Percentiles rank a stretch among this genome's conserved stretches.
These are phyloP conservation scores for Neopipo cinnamomea DNA, from an alignment of 2,113 vertebrate genomes.

Conservation along the genomic window DNA sequence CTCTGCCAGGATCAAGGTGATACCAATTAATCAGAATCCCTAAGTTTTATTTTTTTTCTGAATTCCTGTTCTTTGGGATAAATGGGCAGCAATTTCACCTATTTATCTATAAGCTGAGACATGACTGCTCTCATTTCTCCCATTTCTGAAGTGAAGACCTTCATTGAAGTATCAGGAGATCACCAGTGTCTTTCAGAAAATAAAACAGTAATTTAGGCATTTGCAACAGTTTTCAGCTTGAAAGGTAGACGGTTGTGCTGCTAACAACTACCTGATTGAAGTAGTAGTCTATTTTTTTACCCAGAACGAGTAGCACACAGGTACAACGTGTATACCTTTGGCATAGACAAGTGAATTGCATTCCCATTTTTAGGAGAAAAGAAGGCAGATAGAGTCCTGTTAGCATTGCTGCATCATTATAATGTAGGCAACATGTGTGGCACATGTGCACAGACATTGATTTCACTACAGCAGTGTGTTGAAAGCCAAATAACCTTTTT, in stretches of 20 bases:
- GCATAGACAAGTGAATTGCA: not conserved
- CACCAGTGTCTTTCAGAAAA: not conserved
- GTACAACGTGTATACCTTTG: not conserved
- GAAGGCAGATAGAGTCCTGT: not conserved
- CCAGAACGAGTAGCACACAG: not conserved
- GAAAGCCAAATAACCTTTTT: not conserved
- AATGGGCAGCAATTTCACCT: not conserved
- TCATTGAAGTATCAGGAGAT: not conserved
- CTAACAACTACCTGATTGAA: not conserved
- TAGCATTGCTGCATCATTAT: not conserved
- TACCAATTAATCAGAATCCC: not conserved
- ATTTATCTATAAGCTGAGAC: not conserved
- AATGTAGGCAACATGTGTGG: fast-evolving
- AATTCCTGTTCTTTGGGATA: not conserved
- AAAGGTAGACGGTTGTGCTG: not conserved
- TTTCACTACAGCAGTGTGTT: not conserved
- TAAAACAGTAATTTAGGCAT: not conserved
- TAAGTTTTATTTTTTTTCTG: not conserved
- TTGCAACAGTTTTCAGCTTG: not conserved
- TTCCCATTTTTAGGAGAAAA: not conserved
- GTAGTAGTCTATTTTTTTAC: not conserved
- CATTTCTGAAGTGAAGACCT: not conserved
- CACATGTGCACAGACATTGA: not conserved
- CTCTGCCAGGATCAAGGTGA: not conserved
- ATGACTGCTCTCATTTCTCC: not conserved